These are phyloP conservation scores for Colaptes auratus DNA, from an alignment of 2,113 vertebrate genomes.

Conservation along the genomic window DNA sequence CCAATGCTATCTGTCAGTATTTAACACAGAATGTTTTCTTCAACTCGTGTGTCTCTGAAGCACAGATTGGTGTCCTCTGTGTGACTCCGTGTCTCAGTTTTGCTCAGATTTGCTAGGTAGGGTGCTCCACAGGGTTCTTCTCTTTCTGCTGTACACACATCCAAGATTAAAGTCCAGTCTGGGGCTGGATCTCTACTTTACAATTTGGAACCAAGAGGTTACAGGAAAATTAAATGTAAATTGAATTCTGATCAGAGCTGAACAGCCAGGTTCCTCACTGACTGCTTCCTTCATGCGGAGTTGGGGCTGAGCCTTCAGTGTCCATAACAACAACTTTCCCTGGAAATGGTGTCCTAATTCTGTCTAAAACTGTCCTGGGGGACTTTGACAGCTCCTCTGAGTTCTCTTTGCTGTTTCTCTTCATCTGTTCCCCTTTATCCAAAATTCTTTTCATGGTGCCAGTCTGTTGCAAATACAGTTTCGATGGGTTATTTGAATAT, in stretches of 20 bases:
- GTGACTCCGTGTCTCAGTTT: neutral
- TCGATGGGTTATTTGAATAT: slow-evolving; percentile 59
- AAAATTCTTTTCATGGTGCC: slow-evolving; percentile 59
- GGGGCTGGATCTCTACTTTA: neutral
- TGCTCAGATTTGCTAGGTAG: neutral
- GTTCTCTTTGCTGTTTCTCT: slow-evolving; percentile 57
- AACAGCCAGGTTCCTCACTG: neutral
- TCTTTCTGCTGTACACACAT: rapidly evolving
- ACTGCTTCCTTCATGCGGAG: neutral
- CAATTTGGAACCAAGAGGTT: neutral
- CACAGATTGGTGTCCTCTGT: rapidly evolving
- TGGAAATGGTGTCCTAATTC: slow-evolving; percentile 67
- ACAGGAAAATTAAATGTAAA: slow-evolving; percentile 16
- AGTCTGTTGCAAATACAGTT: slow-evolving; percentile 40
- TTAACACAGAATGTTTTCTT: neutral
- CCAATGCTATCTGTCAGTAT: neutral
- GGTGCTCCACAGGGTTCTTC: neutral
- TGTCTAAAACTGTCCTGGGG: slow-evolving; percentile 69
- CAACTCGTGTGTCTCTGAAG: neutral
- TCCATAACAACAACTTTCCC: slow-evolving; percentile 66
- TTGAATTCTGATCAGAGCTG: neutral
- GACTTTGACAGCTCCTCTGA: slow-evolving; percentile 65
- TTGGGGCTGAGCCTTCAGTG: slow-evolving; percentile 50
- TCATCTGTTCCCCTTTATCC: slow-evolving; percentile 68
- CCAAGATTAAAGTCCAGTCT: neutral